Evolutionary conservation across 2,113 vertebrate species (phyloP).

Genomic region (Cebidichthys violaceus): DNA sequence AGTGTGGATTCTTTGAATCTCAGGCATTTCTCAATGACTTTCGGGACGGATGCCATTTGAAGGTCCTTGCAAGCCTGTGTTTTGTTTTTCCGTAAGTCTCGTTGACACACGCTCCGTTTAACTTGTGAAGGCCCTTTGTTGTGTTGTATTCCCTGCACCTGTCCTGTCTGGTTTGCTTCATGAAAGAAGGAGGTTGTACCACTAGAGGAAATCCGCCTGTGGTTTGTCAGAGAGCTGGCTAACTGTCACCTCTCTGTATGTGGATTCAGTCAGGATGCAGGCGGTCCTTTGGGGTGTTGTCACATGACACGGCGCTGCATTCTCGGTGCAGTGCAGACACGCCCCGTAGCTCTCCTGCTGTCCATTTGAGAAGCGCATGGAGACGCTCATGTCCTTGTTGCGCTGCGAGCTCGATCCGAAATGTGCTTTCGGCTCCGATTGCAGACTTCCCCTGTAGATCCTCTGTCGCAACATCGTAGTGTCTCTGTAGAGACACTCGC

Average conservation of each 20-base stretch:
- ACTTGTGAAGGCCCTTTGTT: not conserved
- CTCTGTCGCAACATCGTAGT: constrained; percentile 67
- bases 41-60: not conserved
- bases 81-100: constrained; percentile 8
- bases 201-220: constrained; percentile 75
- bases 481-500: constrained; percentile 79
- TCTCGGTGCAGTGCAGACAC: constrained; percentile 65
- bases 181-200: not conserved
- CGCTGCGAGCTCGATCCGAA: constrained; percentile 44
- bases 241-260: constrained; percentile 75
- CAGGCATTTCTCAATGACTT: not conserved
- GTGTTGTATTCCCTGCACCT: constrained; percentile 4
- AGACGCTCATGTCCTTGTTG: constrained; percentile 64
- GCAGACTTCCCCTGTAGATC: constrained; percentile 70
- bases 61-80: not conserved
- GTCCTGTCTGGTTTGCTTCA: constrained; percentile 22
- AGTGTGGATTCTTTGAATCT: constrained; percentile 9
- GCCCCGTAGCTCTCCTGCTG: constrained; percentile 72
- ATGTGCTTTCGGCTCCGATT: constrained; percentile 25
- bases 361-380: constrained; percentile 73
- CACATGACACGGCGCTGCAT: constrained; percentile 33
- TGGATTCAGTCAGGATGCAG: constrained; percentile 69
- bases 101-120: not conserved
- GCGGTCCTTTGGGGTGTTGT: constrained; percentile 70
- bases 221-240: constrained; percentile 67